phyloP scores from a whole-genome alignment of 1,140 invertebrate genomes.

The Nebria ingens region DNA sequence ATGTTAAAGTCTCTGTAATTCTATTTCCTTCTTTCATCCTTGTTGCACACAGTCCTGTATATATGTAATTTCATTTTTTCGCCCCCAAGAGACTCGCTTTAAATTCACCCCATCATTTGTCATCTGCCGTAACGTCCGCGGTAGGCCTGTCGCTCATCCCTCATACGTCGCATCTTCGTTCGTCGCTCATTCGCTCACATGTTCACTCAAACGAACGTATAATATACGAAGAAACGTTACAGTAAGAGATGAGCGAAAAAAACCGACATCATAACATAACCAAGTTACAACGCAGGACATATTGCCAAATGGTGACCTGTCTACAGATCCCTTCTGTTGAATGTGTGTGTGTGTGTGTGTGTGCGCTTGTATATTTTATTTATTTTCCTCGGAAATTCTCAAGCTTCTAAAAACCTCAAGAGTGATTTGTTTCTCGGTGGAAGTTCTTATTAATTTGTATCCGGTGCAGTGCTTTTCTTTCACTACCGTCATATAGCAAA shows the following conservation, averaged over 20 bases:
- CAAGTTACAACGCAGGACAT: too few relatives aligned
- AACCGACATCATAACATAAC: too few relatives aligned
- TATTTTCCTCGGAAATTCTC: neutral
- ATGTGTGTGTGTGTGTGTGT: too few relatives aligned
- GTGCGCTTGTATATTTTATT: neutral
- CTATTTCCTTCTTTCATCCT: neutral
- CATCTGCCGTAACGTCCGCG: neutral
- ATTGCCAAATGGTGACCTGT: conserved; percentile 3
- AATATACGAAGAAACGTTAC: too few relatives aligned
- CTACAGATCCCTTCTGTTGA: neutral
- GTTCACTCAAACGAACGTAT: neutral
- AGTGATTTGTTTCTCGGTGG: neutral
- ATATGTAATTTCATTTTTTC: neutral
- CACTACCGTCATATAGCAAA: too few relatives aligned
- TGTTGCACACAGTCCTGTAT: neutral
- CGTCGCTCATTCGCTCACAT: neutral
- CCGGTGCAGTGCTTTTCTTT: too few relatives aligned
- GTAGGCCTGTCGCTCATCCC: neutral
- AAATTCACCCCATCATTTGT: conserved; percentile 3
- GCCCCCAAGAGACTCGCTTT: neutral
- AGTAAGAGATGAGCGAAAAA: too few relatives aligned
- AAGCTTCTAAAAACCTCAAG: neutral
- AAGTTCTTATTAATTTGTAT: conserved; percentile 6
- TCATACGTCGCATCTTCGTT: neutral
- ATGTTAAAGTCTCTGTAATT: conserved; percentile 4